phyloP scores from a whole-genome alignment of 1,140 invertebrate species.

The Apis laboriosa region DNA sequence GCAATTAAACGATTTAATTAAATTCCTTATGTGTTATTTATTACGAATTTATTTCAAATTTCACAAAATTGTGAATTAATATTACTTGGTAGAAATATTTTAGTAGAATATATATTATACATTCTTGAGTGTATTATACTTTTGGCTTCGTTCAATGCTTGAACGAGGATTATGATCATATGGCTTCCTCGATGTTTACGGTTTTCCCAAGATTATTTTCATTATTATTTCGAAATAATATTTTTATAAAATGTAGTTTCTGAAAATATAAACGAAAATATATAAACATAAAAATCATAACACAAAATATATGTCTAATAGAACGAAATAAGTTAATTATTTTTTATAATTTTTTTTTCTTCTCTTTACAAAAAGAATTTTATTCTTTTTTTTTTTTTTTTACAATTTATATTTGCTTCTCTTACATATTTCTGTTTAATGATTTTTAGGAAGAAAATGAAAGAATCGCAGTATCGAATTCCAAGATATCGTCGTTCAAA shows the following conservation, averaged over 20 bases:
- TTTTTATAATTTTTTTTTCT: too few relatives aligned
- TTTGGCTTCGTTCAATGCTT: not conserved
- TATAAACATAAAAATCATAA: not conserved
- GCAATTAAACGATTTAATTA: conserved; percentile 12
- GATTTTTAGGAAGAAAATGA: conserved; percentile 24
- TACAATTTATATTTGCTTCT: not conserved
- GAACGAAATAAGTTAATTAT: too few relatives aligned
- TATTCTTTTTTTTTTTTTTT: not conserved
- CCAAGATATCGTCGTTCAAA: conserved; percentile 48
- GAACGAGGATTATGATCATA: not conserved
- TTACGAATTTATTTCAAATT: not conserved
- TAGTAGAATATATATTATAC: too few relatives aligned
- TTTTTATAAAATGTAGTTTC: not conserved
- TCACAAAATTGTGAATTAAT: too few relatives aligned
- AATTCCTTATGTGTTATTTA: too few relatives aligned
- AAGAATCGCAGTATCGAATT: conserved; percentile 21
- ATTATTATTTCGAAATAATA: not conserved
- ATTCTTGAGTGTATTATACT: too few relatives aligned
- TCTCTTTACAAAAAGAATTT: not conserved
- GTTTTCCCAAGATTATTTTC: not conserved
- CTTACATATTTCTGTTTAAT: not conserved
- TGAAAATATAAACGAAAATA: not conserved
- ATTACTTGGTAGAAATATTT: too few relatives aligned
- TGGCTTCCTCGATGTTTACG: not conserved
- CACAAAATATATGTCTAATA: too few relatives aligned